phyloP scores from a whole-genome alignment of 2,113 vertebrate genomes.

The Cathartes aura region DNA sequence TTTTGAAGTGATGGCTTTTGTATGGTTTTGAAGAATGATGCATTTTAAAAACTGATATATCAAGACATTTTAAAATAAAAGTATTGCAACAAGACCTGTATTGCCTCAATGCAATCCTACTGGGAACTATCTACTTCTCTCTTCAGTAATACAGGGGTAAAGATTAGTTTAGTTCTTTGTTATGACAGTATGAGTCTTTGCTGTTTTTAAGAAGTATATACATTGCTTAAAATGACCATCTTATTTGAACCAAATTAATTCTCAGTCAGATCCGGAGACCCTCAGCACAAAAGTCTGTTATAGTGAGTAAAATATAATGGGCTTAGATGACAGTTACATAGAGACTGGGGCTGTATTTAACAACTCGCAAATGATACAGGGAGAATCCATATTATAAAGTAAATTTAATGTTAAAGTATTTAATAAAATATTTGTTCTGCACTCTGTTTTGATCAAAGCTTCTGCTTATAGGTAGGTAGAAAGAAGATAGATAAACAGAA shows the following conservation, averaged over 20 bases:
- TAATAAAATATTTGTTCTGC: not conserved
- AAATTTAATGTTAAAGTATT: not conserved
- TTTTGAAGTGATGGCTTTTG: slow-evolving; percentile 73
- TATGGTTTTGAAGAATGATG: slow-evolving; percentile 43
- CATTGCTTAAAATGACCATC: not conserved
- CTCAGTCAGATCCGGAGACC: not conserved
- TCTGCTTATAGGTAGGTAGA: not conserved
- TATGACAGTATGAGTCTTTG: not conserved
- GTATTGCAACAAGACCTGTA: not conserved
- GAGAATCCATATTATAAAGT: not conserved
- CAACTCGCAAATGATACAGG: not conserved
- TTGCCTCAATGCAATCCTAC: not conserved
- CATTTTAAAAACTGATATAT: slow-evolving; percentile 59
- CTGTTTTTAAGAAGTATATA: not conserved
- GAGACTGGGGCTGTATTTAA: not conserved
- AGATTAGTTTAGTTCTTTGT: not conserved
- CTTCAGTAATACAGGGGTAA: not conserved
- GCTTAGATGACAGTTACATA: not conserved
- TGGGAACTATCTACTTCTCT: not conserved
- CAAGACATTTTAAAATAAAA: slow-evolving; percentile 38
- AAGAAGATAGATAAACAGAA: not conserved
- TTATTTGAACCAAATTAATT: not conserved
- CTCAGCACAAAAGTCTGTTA: not conserved
- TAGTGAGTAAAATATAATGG: not conserved
- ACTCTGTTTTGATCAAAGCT: not conserved